Evolutionary conservation across 2,888 invertebrate species (phyloP).

Genomic region (Tipula vernalis): DNA sequence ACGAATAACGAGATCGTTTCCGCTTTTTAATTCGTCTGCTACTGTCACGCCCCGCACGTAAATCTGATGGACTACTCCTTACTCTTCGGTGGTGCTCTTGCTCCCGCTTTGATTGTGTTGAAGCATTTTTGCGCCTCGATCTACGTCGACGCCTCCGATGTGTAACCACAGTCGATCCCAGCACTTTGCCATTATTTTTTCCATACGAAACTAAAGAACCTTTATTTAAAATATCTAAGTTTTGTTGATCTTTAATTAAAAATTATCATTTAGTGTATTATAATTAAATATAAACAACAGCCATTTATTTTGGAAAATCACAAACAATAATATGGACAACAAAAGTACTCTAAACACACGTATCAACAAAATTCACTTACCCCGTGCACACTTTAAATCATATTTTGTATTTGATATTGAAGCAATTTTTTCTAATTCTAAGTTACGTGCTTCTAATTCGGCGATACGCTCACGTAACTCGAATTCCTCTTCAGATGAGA

Average conservation of each 20-base stretch:
- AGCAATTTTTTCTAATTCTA: constrained; percentile 32
- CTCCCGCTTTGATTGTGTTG: background rate
- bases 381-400: background rate
- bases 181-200: background rate
- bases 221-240: constrained; percentile 8
- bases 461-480: constrained; percentile 29
- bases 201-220: constrained; percentile 5
- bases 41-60: too few relatives aligned
- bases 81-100: background rate
- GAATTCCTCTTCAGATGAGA: constrained; percentile 34
- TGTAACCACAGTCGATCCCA: background rate
- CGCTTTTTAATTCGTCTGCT: background rate
- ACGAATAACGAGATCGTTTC: background rate
- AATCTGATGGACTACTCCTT: background rate
- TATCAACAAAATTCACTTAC: background rate
- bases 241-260: background rate
- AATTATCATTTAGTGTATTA: background rate
- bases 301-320: background rate
- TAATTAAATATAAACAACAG: background rate
- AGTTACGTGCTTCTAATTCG: constrained; percentile 33
- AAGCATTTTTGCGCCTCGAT: background rate
- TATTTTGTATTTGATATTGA: constrained; percentile 23
- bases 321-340: background rate
- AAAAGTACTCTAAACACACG: background rate
- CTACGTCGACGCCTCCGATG: background rate